Evolutionary conservation across 2,797 vertebrate genomes (phyloP).

Genomic region (Xenopus petersii): DNA sequence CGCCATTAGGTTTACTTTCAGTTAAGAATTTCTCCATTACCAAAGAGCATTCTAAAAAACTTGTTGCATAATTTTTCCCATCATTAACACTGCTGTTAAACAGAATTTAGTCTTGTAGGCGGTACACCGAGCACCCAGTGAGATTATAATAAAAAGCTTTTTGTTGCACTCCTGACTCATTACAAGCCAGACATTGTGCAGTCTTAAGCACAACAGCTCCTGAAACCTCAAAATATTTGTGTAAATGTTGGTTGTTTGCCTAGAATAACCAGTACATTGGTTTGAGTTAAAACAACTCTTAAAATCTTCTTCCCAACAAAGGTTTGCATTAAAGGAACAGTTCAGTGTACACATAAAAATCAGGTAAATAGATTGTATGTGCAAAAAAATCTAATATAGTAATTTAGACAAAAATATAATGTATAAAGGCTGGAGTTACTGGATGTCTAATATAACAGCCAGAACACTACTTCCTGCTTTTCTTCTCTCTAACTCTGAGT

Average conservation of each 20-base stretch:
- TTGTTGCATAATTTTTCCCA: not conserved
- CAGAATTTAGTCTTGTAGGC: not conserved
- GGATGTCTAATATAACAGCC: too few species aligned
- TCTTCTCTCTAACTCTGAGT: too few species aligned
- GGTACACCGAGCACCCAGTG: not conserved
- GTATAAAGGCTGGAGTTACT: too few species aligned
- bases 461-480: too few species aligned
- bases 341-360: too few species aligned
- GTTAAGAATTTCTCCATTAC: not conserved
- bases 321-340: too few species aligned
- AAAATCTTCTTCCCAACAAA: too few species aligned
- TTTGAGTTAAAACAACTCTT: too few species aligned
- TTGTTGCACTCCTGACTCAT: not conserved
- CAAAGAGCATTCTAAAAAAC: not conserved
- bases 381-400: too few species aligned
- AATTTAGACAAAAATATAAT: too few species aligned
- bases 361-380: too few species aligned
- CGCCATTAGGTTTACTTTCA: too few species aligned
- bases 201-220: not conserved
- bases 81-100: not conserved
- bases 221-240: slow-evolving; percentile 4
- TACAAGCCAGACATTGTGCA: not conserved
- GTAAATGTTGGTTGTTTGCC: not conserved
- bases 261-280: not conserved
- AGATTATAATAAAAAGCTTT: not conserved